A percentile compares a stretch with the other conserved stretches of the same genome.
phyloP scores from a whole-genome alignment of 2,797 vertebrate species.

The Sylvia borin region DNA sequence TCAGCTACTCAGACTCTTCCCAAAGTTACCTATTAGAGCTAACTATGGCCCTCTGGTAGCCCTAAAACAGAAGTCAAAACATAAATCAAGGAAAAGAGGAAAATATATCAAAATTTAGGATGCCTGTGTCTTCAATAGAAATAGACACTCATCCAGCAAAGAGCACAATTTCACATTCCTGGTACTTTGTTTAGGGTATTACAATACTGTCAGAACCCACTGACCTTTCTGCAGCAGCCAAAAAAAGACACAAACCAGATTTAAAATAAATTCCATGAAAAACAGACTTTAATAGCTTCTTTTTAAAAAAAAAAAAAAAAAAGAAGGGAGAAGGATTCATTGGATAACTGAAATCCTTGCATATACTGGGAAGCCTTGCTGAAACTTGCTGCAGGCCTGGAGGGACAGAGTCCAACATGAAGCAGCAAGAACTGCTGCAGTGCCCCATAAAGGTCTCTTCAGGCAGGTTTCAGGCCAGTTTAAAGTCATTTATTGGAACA shows the following conservation, averaged over 20 bases:
- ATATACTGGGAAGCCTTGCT: neutral
- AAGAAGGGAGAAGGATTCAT: neutral
- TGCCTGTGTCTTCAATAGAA: neutral
- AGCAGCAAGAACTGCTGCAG: neutral
- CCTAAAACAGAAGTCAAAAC: neutral
- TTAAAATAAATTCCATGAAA: neutral
- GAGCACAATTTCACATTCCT: neutral
- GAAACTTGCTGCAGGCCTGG: neutral
- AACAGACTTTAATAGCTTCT: neutral
- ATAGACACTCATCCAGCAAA: neutral
- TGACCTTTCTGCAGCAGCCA: neutral
- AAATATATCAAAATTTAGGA: neutral
- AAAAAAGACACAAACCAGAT: neutral
- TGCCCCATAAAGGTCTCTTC: neutral
- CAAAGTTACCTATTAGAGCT: neutral
- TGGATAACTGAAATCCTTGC: neutral
- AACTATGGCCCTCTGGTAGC: neutral
- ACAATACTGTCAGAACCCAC: neutral
- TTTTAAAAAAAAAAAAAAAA: too few species aligned
- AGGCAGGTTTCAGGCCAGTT: neutral
- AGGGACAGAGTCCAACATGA: neutral
- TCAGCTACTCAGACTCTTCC: neutral
- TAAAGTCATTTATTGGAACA: neutral
- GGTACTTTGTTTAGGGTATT: neutral
- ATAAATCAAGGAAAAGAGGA: neutral